These are phyloP conservation scores for Dendrocopos noguchii DNA, from an alignment of 2,113 vertebrate genomes.

Conservation along the genomic window DNA sequence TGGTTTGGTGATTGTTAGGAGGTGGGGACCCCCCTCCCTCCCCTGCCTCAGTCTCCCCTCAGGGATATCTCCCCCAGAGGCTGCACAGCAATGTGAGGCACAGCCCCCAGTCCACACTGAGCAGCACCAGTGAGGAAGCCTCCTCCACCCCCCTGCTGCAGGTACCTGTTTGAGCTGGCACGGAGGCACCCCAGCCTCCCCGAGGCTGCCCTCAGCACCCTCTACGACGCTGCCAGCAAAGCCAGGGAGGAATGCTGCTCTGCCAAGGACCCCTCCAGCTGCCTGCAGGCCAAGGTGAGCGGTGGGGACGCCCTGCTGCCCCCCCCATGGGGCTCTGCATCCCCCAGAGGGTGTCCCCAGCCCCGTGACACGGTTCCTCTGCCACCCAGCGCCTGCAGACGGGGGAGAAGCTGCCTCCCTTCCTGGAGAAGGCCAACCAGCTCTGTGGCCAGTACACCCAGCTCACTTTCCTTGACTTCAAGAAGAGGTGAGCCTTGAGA, in stretches of 20 bases:
- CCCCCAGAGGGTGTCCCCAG: background rate
- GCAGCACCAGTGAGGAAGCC: accelerated
- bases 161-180: conserved; percentile 68
- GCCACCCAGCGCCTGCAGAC: conserved; percentile 40
- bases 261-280: background rate
- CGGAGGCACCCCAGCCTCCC: conserved; percentile 59
- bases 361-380: background rate
- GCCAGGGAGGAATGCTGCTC: conserved; percentile 57
- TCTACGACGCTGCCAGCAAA: background rate
- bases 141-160: accelerated
- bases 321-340: background rate
- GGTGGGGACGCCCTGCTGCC: accelerated
- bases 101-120: background rate
- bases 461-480: conserved; percentile 71
- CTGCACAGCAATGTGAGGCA: background rate
- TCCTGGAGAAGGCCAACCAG: conserved; percentile 55
- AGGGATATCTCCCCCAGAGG: background rate
- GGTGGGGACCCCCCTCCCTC: accelerated
- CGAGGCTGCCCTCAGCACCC: conserved; percentile 61
- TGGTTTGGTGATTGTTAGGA: background rate
- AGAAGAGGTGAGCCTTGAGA: conserved; percentile 66
- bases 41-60: background rate
- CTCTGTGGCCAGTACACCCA: conserved; percentile 70
- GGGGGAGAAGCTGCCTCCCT: background rate
- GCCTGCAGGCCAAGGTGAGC: conserved; percentile 64